Conservation (phyloP, 2,113 vertebrate species). For the Scatophagus argus region DNA sequence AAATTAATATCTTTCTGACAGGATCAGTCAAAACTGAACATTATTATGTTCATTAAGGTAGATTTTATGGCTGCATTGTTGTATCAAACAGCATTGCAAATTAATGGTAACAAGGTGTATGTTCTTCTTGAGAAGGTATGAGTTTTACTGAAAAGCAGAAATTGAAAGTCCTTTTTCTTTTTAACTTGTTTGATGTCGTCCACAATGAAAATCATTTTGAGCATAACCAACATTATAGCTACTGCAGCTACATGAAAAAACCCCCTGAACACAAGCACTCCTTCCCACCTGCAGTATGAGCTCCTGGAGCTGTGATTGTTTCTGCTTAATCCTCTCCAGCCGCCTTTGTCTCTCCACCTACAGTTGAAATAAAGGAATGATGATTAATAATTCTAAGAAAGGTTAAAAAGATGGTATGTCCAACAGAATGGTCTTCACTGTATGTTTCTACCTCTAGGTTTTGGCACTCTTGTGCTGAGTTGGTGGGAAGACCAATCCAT, state of each 20-base stretch:
- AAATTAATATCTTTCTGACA: too few relatives aligned
- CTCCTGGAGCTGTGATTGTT: conserved; percentile 98
- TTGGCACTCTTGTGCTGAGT: conserved; percentile 99
- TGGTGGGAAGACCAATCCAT: conserved; percentile 98
- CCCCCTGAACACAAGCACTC: neutral
- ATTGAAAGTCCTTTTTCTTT: neutral
- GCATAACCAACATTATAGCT: neutral
- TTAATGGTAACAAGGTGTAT: too few relatives aligned
- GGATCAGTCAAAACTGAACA: too few relatives aligned
- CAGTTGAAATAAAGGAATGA: conserved; percentile 27
- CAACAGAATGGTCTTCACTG: fast-evolving
- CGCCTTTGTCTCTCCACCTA: conserved; percentile 96
- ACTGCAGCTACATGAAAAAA: neutral
- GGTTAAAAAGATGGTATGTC: neutral
- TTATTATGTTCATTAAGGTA: too few relatives aligned
- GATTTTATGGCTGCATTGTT: too few relatives aligned
- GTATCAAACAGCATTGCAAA: neutral
- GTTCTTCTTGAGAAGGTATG: neutral
- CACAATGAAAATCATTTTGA: neutral
- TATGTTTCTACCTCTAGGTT: conserved; percentile 91
- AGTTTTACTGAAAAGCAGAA: neutral
- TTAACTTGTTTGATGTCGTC: neutral
- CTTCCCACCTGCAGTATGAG: conserved; percentile 95
- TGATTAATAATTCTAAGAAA: neutral
- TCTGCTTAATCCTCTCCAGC: conserved; percentile 98